Evolutionary conservation across 2,113 vertebrate species (phyloP), one percentile per base, ranked within the genome.

Genomic region (Cinclus cinclus): DNA sequence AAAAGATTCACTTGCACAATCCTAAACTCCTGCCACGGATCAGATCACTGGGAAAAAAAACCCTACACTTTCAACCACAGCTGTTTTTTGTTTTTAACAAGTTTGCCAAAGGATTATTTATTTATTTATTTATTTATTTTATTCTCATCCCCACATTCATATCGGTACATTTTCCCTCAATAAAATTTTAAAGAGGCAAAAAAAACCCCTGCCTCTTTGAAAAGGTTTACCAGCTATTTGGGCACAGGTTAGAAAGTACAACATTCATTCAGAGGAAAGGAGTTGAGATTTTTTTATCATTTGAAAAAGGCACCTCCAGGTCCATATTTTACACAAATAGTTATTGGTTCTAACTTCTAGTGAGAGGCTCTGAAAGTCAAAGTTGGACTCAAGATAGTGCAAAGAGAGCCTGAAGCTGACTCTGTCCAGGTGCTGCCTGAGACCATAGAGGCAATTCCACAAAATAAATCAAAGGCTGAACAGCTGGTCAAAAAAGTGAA

Each of bases 301-400:
- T 65, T 62, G 23, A 78, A 44, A 35, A 31, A 37, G 88, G 28
- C 8, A 64, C 17, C 10, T 42, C 6, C 4, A 56, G 18, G 35
- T n/a, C 21, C 28, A 3, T 65, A 56, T 52, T 56, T 87, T 31
- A n/a, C 9, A 69, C 20, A 39, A 30, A 27, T 14, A 41, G 17
- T 23, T 89, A 17, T 8, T 76, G 18, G 20, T 53, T 50, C 13
- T 42, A 5, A 55, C 49, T 79, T 28, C 39, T 6, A 42, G 9
- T 19, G 70, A 75, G 70, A 56, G 22, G 10, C 14, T 52, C 46
- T 3, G 2, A 47, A 35, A 37, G 14, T 5, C 50, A 49, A 30
- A 52, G 27, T 3, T 2, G 53, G 49, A 25, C 8, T 28, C 23
- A 10, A 13, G 3, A 1, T 0, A 4, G 7, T 25, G 10, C 0